These are phyloP conservation scores for Ia io DNA, from an alignment of 2,113 vertebrate species.

Conservation along the genomic window DNA sequence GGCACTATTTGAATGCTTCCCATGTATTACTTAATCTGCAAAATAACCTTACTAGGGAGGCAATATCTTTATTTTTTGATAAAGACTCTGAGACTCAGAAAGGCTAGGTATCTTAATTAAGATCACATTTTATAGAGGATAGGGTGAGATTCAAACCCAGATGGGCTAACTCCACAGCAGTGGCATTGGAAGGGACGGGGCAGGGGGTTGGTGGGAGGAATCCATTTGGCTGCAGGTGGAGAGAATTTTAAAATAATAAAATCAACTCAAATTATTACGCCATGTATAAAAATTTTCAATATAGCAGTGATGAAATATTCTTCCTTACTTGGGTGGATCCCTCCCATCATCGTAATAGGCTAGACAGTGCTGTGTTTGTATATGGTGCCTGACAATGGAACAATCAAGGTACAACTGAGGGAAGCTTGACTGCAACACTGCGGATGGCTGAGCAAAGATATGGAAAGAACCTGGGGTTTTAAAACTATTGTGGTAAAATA, in stretches of 20 bases:
- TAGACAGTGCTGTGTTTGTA: rapidly evolving
- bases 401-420: background rate
- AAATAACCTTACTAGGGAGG: background rate
- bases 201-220: rapidly evolving
- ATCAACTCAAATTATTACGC: background rate
- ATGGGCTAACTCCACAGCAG: background rate
- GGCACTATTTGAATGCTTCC: background rate
- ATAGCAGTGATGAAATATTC: background rate
- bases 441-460: background rate
- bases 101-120: background rate
- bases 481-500: background rate
- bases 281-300: background rate
- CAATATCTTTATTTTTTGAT: background rate
- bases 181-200: background rate
- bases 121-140: background rate
- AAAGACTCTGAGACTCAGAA: background rate
- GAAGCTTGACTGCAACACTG: background rate
- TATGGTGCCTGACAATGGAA: too few species aligned
- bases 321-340: background rate
- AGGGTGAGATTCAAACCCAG: background rate
- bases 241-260: background rate
- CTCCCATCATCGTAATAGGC: background rate
- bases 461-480: background rate
- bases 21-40: background rate
- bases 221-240: background rate